Base-by-base conservation (phyloP, 1,140 invertebrate genomes). In the Triops cancriformis region DNA sequence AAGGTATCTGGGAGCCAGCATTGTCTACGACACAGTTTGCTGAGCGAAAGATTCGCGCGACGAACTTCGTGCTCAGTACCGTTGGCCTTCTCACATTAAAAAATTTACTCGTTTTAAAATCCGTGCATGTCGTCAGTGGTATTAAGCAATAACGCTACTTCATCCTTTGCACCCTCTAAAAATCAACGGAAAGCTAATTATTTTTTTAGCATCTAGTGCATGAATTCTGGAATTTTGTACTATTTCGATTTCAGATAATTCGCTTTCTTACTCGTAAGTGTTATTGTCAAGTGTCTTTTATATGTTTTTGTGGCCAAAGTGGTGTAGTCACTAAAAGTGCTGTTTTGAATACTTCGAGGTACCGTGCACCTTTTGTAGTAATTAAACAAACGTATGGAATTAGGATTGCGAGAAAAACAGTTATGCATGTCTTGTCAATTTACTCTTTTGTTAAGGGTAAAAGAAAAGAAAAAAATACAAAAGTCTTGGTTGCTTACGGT, bases 241-340 rank as follows among this genome's bases (percentile, higher is more conserved):
- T 23, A 14, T 18, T 10, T 23, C 3, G 6, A 64, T 6, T 10
- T 6, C 51, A 18, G 14, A 12, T 64, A 18, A 64, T 64, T 64
- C 18, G 14, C 51, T n/a, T 64, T 64, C 6, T 64, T 64, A 64
- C 14, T 23, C 51, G 14, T 64, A 6, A 18, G 51, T 64, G 51
- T 64, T 64, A 64, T 23, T 64, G 51, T 64, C 51, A 64, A 64
- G 51, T 64, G 51, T 64, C 23, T 64, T 64, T 45, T n/a, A 5
- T 23, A n/a, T 6, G 51, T n/a, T 64, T 45, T 64, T 64, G 51
- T 64, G 51, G 51, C 51, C 51, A 64, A 64, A 64, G 51, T 64
- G 9, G 9, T 64, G 51, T 64, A 64, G 51, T n/a, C 51, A 64
- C 51, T 64, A 23, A 64, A 64, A 64, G 18, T 64, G 6, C 23